A percentile compares a stretch with the other conserved stretches of the same genome.
Conservation (phyloP, 2,113 vertebrate genomes). For the Cyrtonyx montezumae region DNA sequence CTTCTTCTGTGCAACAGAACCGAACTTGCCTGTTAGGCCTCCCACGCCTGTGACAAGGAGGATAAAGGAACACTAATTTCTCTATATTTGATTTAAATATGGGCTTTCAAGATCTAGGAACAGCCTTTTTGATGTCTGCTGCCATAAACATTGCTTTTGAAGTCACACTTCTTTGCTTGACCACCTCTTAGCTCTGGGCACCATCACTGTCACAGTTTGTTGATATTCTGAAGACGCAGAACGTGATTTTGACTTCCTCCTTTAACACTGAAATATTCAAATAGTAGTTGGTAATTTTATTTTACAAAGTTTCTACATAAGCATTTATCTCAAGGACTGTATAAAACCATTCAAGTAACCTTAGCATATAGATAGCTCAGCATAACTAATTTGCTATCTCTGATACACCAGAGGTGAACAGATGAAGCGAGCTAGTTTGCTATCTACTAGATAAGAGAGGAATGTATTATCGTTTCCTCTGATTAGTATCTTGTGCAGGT, state of each 20-base stretch:
- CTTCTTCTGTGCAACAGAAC: not conserved
- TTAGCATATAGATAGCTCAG: conserved; percentile 42
- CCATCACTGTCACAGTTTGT: not conserved
- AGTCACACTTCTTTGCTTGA: not conserved
- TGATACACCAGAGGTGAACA: conserved; percentile 68
- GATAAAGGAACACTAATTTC: not conserved
- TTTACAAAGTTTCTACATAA: conserved; percentile 17
- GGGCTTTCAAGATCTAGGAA: not conserved
- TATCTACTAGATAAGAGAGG: conserved; percentile 71
- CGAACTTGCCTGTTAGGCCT: not conserved
- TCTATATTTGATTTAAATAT: not conserved
- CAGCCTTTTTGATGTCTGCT: not conserved
- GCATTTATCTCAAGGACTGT: conserved; percentile 49
- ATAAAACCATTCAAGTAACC: conserved; percentile 25
- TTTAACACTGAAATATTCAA: conserved; percentile 46
- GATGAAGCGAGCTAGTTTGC: conserved; percentile 74
- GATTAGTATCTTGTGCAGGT: conserved; percentile 78
- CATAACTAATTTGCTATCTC: conserved; percentile 68
- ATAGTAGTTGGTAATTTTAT: conserved; percentile 4
- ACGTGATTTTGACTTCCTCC: not conserved
- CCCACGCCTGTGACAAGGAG: not conserved
- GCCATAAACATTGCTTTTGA: not conserved
- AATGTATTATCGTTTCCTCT: conserved; percentile 77
- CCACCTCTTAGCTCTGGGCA: not conserved
- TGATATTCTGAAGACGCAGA: not conserved